Percentiles rank a stretch among this genome's conserved stretches.
Evolutionary conservation across 2,888 invertebrate species (phyloP).

Genomic region (Drosophila ezoana): DNA sequence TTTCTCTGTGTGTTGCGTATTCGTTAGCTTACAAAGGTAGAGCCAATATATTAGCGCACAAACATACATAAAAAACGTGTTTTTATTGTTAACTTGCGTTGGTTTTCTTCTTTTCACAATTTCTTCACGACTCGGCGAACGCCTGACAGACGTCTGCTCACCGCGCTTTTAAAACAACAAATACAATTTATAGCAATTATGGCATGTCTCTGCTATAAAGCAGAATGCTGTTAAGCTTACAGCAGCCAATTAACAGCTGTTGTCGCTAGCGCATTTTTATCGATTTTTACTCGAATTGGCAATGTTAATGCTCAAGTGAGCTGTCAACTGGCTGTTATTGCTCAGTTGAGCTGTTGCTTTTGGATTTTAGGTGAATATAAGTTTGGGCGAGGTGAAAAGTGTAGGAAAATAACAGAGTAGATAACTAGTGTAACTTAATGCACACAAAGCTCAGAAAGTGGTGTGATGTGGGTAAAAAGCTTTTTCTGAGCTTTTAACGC

Average conservation of each 20-base stretch:
- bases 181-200: constrained; percentile 50
- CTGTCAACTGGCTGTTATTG: constrained; percentile 16
- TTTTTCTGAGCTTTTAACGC: constrained; percentile 19
- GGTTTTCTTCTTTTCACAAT: constrained; percentile 52
- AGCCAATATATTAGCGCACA: constrained; percentile 14
- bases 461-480: constrained; percentile 17
- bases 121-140: constrained; percentile 49
- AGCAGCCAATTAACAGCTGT: constrained; percentile 26
- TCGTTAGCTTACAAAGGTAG: constrained; percentile 37
- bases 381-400: constrained; percentile 1
- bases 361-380: constrained; percentile 5
- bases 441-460: constrained; percentile 19
- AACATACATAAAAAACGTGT: constrained; percentile 31
- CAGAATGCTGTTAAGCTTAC: constrained; percentile 30
- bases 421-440: not conserved
- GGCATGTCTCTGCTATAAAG: constrained; percentile 45
- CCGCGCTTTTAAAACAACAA: constrained; percentile 62
- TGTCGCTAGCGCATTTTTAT: constrained; percentile 30
- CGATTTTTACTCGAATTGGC: constrained; percentile 44
- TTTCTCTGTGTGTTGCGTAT: constrained; percentile 62
- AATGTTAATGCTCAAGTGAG: constrained; percentile 11
- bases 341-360: constrained; percentile 19
- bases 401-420: not conserved
- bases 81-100: constrained; percentile 33
- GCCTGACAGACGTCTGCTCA: constrained; percentile 56